phyloP scores from a whole-genome alignment of 1,140 invertebrate species.

The Chironomus tepperi region DNA sequence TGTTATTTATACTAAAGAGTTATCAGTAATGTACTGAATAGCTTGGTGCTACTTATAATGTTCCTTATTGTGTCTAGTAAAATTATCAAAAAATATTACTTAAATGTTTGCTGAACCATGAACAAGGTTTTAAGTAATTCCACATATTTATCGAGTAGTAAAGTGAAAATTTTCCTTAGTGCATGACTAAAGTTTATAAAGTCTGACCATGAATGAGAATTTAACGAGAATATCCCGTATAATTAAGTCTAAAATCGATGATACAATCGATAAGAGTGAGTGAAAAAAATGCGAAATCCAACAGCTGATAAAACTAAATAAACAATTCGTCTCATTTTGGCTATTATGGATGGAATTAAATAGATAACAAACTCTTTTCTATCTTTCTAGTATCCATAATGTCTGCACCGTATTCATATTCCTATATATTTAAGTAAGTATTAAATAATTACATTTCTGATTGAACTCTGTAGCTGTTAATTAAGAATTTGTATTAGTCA shows the following conservation, averaged over 20 bases:
- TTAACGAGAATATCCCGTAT: not conserved
- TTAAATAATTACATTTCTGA: not conserved
- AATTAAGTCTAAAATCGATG: not conserved
- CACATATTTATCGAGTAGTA: not conserved
- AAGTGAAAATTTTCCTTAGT: too few species aligned
- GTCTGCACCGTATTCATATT: not conserved
- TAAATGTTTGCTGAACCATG: not conserved
- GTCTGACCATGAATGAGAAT: not conserved
- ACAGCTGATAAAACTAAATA: not conserved
- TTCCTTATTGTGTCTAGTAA: not conserved
- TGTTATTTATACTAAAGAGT: not conserved
- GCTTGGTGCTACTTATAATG: not conserved
- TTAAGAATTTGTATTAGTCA: not conserved
- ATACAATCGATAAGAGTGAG: conserved; percentile 6
- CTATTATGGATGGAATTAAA: not conserved
- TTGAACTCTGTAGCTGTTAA: not conserved
- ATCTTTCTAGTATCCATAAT: conserved; percentile 9
- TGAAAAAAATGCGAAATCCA: not conserved
- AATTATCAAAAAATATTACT: not conserved
- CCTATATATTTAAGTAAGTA: conserved; percentile 11
- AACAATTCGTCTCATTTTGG: not conserved
- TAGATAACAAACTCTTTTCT: not conserved
- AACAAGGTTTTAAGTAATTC: not conserved
- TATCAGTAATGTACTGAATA: not conserved
- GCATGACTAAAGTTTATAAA: not conserved